Evolutionary conservation across 2,797 vertebrate genomes (phyloP).

Genomic region (Natrix natrix): DNA sequence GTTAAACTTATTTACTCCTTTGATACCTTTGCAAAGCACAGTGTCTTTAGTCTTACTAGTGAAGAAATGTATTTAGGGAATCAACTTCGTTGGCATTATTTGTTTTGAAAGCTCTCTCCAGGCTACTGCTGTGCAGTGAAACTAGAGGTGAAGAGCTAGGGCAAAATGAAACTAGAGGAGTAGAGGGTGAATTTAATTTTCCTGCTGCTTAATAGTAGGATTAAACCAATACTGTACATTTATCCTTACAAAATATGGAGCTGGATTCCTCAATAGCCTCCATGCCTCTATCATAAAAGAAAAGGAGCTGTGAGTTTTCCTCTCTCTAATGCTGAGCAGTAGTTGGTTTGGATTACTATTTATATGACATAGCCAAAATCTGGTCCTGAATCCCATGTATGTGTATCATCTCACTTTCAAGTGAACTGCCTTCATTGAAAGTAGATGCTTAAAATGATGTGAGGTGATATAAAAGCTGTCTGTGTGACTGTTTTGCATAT

Average conservation of each 20-base stretch:
- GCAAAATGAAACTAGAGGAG: not conserved
- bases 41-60: not conserved
- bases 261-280: not conserved
- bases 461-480: not conserved
- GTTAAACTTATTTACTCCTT: not conserved
- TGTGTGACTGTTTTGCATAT: not conserved
- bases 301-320: not conserved
- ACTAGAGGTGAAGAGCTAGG: not conserved
- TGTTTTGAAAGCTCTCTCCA: not conserved
- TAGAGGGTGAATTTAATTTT: not conserved
- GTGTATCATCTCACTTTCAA: not conserved
- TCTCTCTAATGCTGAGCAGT: not conserved
- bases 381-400: not conserved
- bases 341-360: slow-evolving; percentile 5
- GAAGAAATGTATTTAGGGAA: not conserved
- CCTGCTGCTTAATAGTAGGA: slow-evolving; percentile 2
- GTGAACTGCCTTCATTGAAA: not conserved
- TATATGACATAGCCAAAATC: not conserved
- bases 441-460: not conserved
- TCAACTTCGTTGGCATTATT: not conserved
- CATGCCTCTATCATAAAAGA: not conserved
- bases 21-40: not conserved
- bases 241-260: not conserved
- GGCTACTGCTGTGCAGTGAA: not conserved
- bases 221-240: not conserved